Percentiles rank a stretch among this genome's conserved stretches.
Conservation (phyloP, 2,113 vertebrate species). For the Sinocyclocheilus maitianheensis region DNA sequence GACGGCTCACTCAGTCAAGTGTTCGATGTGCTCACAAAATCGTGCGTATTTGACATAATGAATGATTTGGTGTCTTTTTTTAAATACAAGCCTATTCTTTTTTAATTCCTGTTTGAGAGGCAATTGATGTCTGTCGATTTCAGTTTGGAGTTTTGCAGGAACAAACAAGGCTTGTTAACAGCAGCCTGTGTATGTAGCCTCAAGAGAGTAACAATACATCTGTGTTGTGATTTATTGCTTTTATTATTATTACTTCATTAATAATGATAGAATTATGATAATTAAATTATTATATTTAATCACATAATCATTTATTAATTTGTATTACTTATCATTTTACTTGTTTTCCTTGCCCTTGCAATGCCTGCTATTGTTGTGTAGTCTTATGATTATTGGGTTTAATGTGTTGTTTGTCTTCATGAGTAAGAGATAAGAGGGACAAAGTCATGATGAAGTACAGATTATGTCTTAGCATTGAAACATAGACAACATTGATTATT, state of each 20-base stretch:
- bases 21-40: background rate
- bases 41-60: background rate
- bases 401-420: background rate
- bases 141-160: background rate
- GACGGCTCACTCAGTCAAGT: background rate
- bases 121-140: background rate
- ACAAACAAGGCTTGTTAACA: background rate
- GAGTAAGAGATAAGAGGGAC: background rate
- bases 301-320: background rate
- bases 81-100: background rate
- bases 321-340: background rate
- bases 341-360: background rate
- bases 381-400: background rate
- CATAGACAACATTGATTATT: background rate
- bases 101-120: background rate
- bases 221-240: background rate
- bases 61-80: conserved; percentile 19
- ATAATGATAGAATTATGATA: background rate
- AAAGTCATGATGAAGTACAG: background rate
- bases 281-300: background rate
- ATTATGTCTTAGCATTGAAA: background rate
- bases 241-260: background rate
- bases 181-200: background rate
- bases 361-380: background rate
- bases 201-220: background rate